Percentiles rank a stretch among this genome's conserved stretches.
Conservation (phyloP, 1,140 invertebrate genomes). For the Anoplolepis gracilipes region DNA sequence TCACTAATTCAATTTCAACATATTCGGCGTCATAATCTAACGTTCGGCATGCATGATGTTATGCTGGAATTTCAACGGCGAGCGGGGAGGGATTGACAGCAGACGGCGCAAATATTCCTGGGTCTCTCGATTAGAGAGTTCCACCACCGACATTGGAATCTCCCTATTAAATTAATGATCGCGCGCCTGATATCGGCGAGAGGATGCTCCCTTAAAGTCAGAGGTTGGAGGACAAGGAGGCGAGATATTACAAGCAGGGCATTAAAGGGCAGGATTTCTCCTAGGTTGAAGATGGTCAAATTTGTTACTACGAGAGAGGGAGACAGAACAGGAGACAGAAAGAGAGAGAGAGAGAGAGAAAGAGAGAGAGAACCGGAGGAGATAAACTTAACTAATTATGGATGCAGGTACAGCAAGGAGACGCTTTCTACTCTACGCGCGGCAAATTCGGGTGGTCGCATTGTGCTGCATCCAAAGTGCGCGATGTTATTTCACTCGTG, state of each 20-base stretch:
- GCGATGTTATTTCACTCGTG: conserved; percentile 44
- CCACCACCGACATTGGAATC: conserved; percentile 77
- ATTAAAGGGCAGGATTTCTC: not conserved
- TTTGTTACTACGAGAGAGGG: not conserved
- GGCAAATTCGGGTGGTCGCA: conserved; percentile 29
- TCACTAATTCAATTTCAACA: conserved; percentile 43
- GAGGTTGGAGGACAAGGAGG: not conserved
- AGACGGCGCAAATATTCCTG: conserved; percentile 63
- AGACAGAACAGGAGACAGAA: no score
- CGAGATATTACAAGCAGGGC: conserved; percentile 29
- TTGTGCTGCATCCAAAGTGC: conserved; percentile 19
- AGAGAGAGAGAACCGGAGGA: no score
- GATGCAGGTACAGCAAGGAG: conserved; percentile 21
- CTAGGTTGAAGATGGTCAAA: not conserved
- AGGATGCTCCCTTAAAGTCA: not conserved
- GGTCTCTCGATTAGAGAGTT: conserved; percentile 73
- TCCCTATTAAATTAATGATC: conserved; percentile 78
- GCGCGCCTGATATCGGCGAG: not conserved
- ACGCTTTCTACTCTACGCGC: not conserved
- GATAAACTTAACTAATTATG: conserved; percentile 59
- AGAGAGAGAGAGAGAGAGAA: no score
- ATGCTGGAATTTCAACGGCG: conserved; percentile 54
- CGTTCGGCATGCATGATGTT: conserved; percentile 31
- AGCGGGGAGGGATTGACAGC: not conserved
- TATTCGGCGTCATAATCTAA: conserved; percentile 43